A percentile compares a stretch with the other conserved stretches of the same genome.
Evolutionary conservation across 2,888 invertebrate genomes (phyloP).

Genomic region (Hypsopygia costalis): DNA sequence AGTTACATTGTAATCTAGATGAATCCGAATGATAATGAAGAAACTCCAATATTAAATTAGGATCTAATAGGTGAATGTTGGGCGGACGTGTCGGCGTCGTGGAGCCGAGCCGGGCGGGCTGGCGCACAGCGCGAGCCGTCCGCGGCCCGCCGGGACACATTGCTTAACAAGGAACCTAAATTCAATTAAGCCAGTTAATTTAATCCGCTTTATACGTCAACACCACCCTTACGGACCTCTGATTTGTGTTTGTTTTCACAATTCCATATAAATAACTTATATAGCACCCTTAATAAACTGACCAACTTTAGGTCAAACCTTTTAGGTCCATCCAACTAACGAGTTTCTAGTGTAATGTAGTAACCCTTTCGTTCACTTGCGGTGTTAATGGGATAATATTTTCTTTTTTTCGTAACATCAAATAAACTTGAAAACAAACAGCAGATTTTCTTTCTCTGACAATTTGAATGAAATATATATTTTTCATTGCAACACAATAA

Average conservation of each 20-base stretch:
- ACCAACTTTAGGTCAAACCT: not conserved
- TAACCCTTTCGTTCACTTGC: no score
- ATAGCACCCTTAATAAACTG: constrained; percentile 5
- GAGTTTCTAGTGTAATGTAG: no score
- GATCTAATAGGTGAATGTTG: no score
- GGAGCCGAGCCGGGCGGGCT: not conserved
- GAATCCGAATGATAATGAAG: no score
- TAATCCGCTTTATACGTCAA: constrained; percentile 72
- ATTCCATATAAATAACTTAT: constrained; percentile 16
- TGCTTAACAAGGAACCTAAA: constrained; percentile 75
- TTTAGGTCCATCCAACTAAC: not conserved
- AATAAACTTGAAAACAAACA: no score
- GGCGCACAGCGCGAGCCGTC: constrained; percentile 25
- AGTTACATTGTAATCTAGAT: no score
- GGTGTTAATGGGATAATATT: no score
- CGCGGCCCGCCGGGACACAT: constrained; percentile 52
- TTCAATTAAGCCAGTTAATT: constrained; percentile 80
- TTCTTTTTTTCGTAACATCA: no score
- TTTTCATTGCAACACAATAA: no score
- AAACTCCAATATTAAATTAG: no score
- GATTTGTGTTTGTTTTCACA: constrained; percentile 51
- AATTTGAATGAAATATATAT: no score
- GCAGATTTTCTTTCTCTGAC: no score
- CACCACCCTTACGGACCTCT: constrained; percentile 52
- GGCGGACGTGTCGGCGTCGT: not conserved